Percentiles rank a stretch among this genome's conserved stretches.
phyloP scores from a whole-genome alignment of 2,888 invertebrate genomes.

The Bugula neritina region DNA sequence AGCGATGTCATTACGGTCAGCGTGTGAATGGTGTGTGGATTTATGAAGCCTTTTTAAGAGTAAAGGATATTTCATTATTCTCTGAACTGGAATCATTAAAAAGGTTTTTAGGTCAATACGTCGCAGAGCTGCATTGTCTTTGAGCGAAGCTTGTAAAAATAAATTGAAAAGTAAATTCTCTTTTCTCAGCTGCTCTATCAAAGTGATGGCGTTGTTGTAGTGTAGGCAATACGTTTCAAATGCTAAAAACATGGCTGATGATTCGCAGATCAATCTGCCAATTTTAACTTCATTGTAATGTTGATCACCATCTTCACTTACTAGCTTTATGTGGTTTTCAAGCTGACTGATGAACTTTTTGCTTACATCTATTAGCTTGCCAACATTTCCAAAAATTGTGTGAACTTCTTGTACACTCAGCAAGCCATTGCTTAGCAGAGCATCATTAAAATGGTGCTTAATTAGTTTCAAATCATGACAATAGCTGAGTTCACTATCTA shows the following conservation, averaged over 20 bases:
- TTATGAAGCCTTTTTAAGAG: constrained; percentile 81
- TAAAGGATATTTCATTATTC: constrained; percentile 92
- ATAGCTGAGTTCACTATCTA: constrained; percentile 92
- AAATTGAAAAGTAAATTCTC: constrained; percentile 88
- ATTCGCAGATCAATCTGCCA: constrained; percentile 82
- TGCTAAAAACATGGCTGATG: constrained; percentile 79
- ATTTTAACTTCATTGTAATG: constrained; percentile 82
- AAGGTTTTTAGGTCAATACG: constrained; percentile 96
- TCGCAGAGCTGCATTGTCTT: constrained; percentile 85
- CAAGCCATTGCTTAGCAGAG: constrained; percentile 85
- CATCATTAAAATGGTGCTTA: constrained; percentile 63
- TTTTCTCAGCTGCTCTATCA: constrained; percentile 83
- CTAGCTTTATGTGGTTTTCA: constrained; percentile 77
- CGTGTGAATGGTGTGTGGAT: constrained; percentile 75
- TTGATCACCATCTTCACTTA: constrained; percentile 60
- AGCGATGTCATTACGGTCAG: constrained; percentile 72
- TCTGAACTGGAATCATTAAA: constrained; percentile 92
- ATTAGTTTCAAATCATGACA: constrained; percentile 86
- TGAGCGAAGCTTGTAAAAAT: constrained; percentile 89
- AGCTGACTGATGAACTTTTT: constrained; percentile 77
- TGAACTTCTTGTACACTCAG: constrained; percentile 83
- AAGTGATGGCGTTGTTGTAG: constrained; percentile 72
- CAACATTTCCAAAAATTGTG: constrained; percentile 85
- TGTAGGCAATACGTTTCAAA: constrained; percentile 92
- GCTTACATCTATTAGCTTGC: constrained; percentile 73